Base-by-base conservation (phyloP, 2,113 vertebrate genomes). In the Phrynocephalus versicolor region DNA sequence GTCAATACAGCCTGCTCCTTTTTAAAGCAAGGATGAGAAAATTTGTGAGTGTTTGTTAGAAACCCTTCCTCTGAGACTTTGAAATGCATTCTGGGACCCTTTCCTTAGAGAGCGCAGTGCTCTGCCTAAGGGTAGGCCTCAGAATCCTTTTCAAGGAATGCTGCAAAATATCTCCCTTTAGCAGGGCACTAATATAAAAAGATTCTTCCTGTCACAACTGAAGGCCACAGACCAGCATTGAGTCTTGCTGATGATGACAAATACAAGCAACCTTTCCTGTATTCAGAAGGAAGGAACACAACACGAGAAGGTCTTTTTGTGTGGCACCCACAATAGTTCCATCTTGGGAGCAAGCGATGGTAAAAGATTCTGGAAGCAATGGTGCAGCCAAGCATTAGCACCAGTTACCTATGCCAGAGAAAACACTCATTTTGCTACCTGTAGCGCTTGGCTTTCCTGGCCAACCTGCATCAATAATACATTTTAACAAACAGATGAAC, bases 171-270 rank as follows among this genome's bases (percentile, higher is more conserved):
- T 69, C 35, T 30, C 67, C 45, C 45, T 10, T 51, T 58, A 64
- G 51, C 45, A 33, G 69, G 74, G 33, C 35, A 16, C 0, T 58
- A n/a, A 15, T 70, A 41, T 45, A 76, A 88, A 89, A 37, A 27
- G 0, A 85, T 84, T 91, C 80, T 73, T 78, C 23, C 1, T 88
- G 76, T 82, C 41, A 10, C n/a, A 23, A 86, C 2, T 75, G 84
- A 86, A 90, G 86, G 30, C 65, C 14, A 89, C 60, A 37, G 69
- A n/a, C 2, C 57, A 70, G 67, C 88, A 87, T 23, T 13, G 76
- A 73, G 57, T 87, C 35, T 35, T n/a, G 6, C 33, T 84, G 72
- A 74, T 90, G 57, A 91, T 1, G 33, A 85, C 85, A 84, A 39
- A 41, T n/a, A 27, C 27, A 21, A 69, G 13, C 71, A 57, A 27